Evolutionary conservation across 2,797 vertebrate genomes (phyloP), one percentile per base, ranked within the genome.

Genomic region (Melanotaenia nigrans): DNA sequence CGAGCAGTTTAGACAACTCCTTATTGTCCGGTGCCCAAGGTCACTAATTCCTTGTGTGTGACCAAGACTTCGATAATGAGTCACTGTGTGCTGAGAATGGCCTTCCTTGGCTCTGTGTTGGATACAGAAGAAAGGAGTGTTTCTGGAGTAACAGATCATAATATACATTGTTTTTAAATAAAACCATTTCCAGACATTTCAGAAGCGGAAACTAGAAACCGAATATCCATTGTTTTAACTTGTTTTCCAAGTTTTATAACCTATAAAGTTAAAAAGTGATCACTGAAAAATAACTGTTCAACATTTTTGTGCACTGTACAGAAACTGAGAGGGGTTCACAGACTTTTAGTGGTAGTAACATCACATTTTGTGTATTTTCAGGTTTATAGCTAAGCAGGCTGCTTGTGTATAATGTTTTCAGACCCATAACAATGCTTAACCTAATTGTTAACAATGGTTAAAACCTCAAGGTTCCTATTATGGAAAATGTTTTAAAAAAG

Each of bases 1-100:
- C 77, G 67, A 75, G 90, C 83, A 61, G 77, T 68, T 83, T 55
- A 92, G 75, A 92, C 91, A 93, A 79, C 85, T 86, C 66, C 78
- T 90, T 85, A 92, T 93, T 94, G 92, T 94, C 87, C 86, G 16
- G 32, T 55, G 78, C 75, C 65, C 89, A 86, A 91, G 91, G 89
- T 90, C 65, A 64, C 76, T 92, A 92, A 92, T 90, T 90, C 89
- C 81, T 83, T 69, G 81, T 83, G 88, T 92, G 92, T 93, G 90
- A 89, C 90, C 82, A 75, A 87, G 73, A 71, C 71, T 71, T 80
- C 77, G 84, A 92, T 88, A 87, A 82, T 86, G 84, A 84, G 69
- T 85, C 81, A 87, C 84, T 65, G 76, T 85, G 71, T 78, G 68
- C 68, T 76, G 42, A 20, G 47, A 49, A n/a, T 49, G 73, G 82